These are phyloP conservation scores for Odontothrips loti DNA, from an alignment of 2,888 invertebrate species.

Conservation along the genomic window DNA sequence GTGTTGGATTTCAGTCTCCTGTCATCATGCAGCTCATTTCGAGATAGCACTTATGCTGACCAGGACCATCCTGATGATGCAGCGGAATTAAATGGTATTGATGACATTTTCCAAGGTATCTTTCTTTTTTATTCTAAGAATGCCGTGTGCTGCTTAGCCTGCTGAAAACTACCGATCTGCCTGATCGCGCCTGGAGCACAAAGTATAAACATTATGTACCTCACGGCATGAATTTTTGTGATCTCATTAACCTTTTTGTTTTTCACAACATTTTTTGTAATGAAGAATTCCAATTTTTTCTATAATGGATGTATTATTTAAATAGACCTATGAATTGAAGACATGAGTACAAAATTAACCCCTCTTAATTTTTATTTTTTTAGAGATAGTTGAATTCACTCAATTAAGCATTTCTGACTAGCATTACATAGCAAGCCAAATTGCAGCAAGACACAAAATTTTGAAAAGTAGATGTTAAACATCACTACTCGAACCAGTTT, in stretches of 20 bases:
- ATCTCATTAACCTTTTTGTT: conserved; percentile 31
- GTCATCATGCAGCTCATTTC: conserved; percentile 80
- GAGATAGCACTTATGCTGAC: conserved; percentile 69
- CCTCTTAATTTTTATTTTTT: too few species aligned
- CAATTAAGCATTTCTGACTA: too few species aligned
- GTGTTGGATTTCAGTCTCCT: conserved; percentile 57
- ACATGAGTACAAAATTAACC: not conserved
- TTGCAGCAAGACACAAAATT: too few species aligned
- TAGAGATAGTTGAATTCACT: too few species aligned
- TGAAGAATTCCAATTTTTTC: conserved; percentile 32
- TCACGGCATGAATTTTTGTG: conserved; percentile 34
- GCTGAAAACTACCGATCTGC: conserved; percentile 3
- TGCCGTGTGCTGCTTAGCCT: conserved; percentile 24
- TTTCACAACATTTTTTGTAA: not conserved
- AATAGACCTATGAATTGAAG: too few species aligned
- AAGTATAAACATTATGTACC: conserved; percentile 41
- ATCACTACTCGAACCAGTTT: too few species aligned
- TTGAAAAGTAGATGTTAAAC: too few species aligned
- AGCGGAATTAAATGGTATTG: conserved; percentile 52
- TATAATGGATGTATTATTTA: conserved; percentile 34
- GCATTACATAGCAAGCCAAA: too few species aligned
- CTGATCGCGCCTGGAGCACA: conserved; percentile 46
- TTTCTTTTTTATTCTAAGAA: conserved; percentile 44
- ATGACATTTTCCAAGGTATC: conserved; percentile 54
- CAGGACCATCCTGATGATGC: conserved; percentile 54